Percentiles rank a stretch among this genome's conserved stretches.
Conservation (phyloP, 2,797 vertebrate genomes). For the Urosaurus nigricauda region DNA sequence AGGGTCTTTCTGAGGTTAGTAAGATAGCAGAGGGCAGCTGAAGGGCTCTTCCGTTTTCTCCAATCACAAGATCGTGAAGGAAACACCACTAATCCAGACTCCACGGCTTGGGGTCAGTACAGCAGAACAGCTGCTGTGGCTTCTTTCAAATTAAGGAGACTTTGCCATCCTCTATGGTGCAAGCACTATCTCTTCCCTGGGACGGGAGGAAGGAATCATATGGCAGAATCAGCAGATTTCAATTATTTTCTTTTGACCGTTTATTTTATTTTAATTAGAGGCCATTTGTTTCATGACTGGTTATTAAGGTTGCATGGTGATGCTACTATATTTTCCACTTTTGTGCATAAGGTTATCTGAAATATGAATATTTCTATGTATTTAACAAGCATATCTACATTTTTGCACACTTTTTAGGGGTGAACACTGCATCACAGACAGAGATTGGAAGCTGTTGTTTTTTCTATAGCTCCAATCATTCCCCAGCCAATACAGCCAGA, state of each 20-base stretch:
- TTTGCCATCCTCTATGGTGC: not conserved
- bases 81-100: not conserved
- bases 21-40: constrained; percentile 25
- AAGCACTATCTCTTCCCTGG: not conserved
- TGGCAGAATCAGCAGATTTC: not conserved
- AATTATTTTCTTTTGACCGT: not conserved
- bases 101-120: not conserved
- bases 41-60: not conserved
- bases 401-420: no score
- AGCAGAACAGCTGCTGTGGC: not conserved
- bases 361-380: no score
- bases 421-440: no score
- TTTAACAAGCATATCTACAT: no score
- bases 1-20: constrained; percentile 26
- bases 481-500: no score
- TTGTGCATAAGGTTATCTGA: not conserved
- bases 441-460: no score
- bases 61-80: not conserved
- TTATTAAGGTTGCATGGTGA: not conserved
- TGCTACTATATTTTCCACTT: not conserved
- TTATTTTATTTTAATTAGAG: constrained; percentile 1
- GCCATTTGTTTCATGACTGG: not conserved
- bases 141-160: not conserved
- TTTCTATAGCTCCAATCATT: no score
- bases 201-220: not conserved